Percentiles rank a stretch among this genome's conserved stretches.
These are phyloP conservation scores for Helleia helle DNA, from an alignment of 2,888 invertebrate species.

Conservation along the genomic window DNA sequence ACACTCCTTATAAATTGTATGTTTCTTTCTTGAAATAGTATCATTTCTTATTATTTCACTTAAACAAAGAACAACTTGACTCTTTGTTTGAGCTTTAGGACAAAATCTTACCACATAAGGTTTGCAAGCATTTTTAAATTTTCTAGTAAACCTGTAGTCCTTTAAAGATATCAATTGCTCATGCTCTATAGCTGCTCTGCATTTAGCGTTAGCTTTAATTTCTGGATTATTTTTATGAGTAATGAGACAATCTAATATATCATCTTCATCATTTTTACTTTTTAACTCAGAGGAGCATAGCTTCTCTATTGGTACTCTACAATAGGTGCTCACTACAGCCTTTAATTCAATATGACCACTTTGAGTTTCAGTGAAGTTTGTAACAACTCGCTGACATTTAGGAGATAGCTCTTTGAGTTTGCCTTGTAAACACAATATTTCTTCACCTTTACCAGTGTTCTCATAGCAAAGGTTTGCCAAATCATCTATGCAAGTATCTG, in stretches of 20 bases:
- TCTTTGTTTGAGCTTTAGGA: conserved; percentile 81
- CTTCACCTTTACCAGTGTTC: conserved; percentile 90
- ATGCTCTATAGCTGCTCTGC: conserved; percentile 95
- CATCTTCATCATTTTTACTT: conserved; percentile 84
- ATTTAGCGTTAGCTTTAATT: conserved; percentile 84
- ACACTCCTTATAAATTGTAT: conserved; percentile 89
- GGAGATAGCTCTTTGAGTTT: conserved; percentile 80
- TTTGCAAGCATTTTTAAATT: conserved; percentile 96
- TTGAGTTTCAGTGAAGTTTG: conserved; percentile 91
- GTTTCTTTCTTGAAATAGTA: conserved; percentile 82
- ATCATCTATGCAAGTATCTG: conserved; percentile 90
- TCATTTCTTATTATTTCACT: conserved; percentile 94
- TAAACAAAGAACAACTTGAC: conserved; percentile 86
- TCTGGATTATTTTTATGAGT: conserved; percentile 91
- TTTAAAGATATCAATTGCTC: conserved; percentile 95
- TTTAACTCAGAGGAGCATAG: conserved; percentile 81
- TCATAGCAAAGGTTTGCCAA: conserved; percentile 88
- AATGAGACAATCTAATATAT: conserved; percentile 95
- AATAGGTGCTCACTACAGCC: conserved; percentile 87
- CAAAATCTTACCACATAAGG: conserved; percentile 82
- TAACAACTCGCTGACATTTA: conserved; percentile 84
- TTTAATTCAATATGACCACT: conserved; percentile 93
- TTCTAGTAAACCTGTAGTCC: conserved; percentile 93
- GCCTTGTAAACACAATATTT: conserved; percentile 93
- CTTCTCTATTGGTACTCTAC: conserved; percentile 83